phyloP scores from a whole-genome alignment of 1,140 invertebrate species.

The Brachionus manjavacas region DNA sequence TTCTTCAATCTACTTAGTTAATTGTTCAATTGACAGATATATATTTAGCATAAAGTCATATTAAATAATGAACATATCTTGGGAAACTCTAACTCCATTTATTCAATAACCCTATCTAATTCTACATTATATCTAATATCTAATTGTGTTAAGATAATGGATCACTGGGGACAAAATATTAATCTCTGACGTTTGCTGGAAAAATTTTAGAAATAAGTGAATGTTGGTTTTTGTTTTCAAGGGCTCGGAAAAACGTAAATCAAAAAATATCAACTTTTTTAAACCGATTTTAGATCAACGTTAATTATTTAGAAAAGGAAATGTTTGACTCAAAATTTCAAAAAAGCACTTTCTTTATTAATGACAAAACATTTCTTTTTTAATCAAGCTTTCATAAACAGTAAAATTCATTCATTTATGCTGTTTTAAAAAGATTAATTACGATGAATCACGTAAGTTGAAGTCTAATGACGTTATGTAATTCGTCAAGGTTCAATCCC shows the following conservation, averaged over 20 bases:
- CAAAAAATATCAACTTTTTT: background rate
- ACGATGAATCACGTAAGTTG: background rate
- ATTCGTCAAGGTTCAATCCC: background rate
- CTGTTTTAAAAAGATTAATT: background rate
- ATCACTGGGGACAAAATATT: background rate
- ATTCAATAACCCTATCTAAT: too few relatives aligned
- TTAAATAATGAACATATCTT: background rate
- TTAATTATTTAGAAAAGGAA: background rate
- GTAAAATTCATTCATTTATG: background rate
- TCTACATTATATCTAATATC: background rate
- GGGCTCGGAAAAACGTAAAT: background rate
- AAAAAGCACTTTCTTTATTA: background rate
- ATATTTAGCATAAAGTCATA: background rate
- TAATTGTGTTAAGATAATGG: background rate
- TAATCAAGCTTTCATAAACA: background rate
- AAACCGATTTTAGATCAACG: background rate
- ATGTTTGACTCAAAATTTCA: background rate
- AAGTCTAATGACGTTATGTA: background rate
- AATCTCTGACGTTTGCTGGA: background rate
- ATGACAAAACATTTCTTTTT: background rate
- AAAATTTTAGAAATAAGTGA: background rate
- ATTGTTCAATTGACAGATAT: background rate
- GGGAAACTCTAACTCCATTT: background rate
- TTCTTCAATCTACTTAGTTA: background rate
- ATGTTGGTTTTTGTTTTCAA: background rate